These are phyloP conservation scores for Apeltes quadracus DNA, from an alignment of 2,113 vertebrate species.

Conservation along the genomic window DNA sequence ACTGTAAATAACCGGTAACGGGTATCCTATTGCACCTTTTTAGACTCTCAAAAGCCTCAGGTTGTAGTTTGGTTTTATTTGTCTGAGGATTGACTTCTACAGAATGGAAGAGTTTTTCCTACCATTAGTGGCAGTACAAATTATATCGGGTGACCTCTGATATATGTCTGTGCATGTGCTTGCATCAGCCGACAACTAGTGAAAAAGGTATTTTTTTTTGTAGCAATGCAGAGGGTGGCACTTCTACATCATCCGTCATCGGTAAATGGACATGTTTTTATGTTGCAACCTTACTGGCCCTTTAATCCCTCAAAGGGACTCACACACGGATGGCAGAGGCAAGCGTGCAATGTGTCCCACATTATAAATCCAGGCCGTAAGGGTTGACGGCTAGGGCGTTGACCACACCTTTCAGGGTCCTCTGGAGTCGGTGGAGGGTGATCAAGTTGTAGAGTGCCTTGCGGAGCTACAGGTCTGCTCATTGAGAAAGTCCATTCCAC, in stretches of 20 bases:
- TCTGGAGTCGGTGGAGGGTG: not conserved
- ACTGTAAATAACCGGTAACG: not conserved
- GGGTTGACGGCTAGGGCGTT: not conserved
- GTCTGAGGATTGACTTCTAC: not conserved
- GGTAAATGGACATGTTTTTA: not conserved
- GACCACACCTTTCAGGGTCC: slow-evolving; percentile 3
- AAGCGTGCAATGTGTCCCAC: not conserved
- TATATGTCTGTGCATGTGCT: too few relatives aligned
- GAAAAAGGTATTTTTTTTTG: not conserved
- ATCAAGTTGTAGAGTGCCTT: slow-evolving; percentile 25
- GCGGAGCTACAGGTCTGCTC: slow-evolving; percentile 14
- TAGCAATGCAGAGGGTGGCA: not conserved
- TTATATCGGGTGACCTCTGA: too few relatives aligned
- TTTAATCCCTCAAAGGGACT: not conserved
- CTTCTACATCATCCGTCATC: not conserved
- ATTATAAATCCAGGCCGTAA: not conserved
- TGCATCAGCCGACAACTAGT: too few relatives aligned
- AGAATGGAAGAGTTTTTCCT: not conserved
- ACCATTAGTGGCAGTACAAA: too few relatives aligned
- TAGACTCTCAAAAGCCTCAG: too few relatives aligned
- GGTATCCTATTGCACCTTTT: not conserved
- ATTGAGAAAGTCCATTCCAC: slow-evolving; percentile 9
- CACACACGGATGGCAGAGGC: not conserved
- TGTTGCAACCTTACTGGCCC: not conserved
- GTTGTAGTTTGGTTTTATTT: not conserved